phyloP scores from a whole-genome alignment of 2,888 invertebrate species.

The Tetropium fuscum region DNA sequence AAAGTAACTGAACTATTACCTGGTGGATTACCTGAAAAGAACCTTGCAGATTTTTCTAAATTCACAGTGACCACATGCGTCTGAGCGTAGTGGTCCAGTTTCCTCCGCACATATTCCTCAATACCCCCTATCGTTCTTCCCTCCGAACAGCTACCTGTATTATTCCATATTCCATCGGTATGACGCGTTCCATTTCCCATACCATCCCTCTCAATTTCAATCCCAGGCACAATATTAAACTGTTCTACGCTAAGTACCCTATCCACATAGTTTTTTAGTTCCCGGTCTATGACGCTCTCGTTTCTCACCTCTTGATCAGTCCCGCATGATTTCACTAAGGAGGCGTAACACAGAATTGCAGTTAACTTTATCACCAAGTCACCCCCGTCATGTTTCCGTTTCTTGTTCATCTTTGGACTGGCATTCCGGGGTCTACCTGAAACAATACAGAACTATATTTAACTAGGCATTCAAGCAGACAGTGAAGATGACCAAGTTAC shows the following conservation, averaged over 20 bases:
- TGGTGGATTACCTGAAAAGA: conserved; percentile 62
- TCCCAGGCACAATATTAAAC: conserved; percentile 71
- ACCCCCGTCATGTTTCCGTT: conserved; percentile 52
- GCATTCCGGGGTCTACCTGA: conserved; percentile 16
- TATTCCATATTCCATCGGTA: conserved; percentile 39
- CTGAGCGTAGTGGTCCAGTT: conserved; percentile 71
- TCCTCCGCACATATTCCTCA: conserved; percentile 70
- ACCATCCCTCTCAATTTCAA: conserved; percentile 69
- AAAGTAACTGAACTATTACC: no score
- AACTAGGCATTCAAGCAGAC: no score
- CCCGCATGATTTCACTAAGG: conserved; percentile 43
- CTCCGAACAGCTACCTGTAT: conserved; percentile 56
- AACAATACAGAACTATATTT: conserved; percentile 15
- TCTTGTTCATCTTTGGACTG: conserved; percentile 46
- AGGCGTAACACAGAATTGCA: conserved; percentile 43
- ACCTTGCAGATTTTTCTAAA: conserved; percentile 75
- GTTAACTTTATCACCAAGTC: conserved; percentile 49
- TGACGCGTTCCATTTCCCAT: conserved; percentile 36
- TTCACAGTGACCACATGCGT: conserved; percentile 75
- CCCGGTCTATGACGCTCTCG: conserved; percentile 64
- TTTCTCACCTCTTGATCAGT: conserved; percentile 39
- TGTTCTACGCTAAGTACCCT: conserved; percentile 69
- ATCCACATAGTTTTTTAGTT: conserved; percentile 71
- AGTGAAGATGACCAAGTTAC: no score
- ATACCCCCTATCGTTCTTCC: conserved; percentile 66